Base-by-base conservation (phyloP, 2,888 invertebrate genomes). In the Leucoptera coffeella region DNA sequence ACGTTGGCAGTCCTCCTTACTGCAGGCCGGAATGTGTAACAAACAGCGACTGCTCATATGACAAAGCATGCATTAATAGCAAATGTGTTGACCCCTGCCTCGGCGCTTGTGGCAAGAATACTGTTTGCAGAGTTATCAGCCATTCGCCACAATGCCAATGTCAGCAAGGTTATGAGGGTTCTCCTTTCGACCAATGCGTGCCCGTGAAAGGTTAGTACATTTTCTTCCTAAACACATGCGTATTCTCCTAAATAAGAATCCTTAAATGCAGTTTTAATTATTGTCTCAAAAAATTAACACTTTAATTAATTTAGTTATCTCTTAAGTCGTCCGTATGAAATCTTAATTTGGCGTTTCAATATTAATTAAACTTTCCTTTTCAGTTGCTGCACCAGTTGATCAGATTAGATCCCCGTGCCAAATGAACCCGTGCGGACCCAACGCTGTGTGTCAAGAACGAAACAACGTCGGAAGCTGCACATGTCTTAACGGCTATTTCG, bases 131-230 rank as follows among this genome's bases (percentile, higher is more conserved):
- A 31, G 85, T 86, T 2, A 75, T 88, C 27, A 88, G 88, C 48
- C 92, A 92, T 50, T 85, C 84, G 37, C 89, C 92, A 2, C 80
- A 87, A 30, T 92, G 92, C 45, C 77, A 76, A 28, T 92, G 92
- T 44, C 80, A 81, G 35, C 46, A 58, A 14, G 76, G 76, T 29
- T 77, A 76, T 44, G 73, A 79, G 31, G 90, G 90, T 25, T 84
- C 90, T 74, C 85, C 90, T 17, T 87, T 89, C 43, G 74, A 78
- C 20, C 74, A 77, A 39, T 88, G 88, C 46, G 40, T 50, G 21
- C 54, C 54, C 15, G 40, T 50, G 19, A 41, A 42, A 53, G 50
- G 51, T 72, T 74, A n/a, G n/a, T n/a, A n/a, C n/a, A n/a, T n/a
- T n/a, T n/a, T n/a, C n/a, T n/a, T n/a, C n/a, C n/a, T n/a, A n/a